Conservation (phyloP, 2,797 vertebrate species). For the Megalops cyprinoides region DNA sequence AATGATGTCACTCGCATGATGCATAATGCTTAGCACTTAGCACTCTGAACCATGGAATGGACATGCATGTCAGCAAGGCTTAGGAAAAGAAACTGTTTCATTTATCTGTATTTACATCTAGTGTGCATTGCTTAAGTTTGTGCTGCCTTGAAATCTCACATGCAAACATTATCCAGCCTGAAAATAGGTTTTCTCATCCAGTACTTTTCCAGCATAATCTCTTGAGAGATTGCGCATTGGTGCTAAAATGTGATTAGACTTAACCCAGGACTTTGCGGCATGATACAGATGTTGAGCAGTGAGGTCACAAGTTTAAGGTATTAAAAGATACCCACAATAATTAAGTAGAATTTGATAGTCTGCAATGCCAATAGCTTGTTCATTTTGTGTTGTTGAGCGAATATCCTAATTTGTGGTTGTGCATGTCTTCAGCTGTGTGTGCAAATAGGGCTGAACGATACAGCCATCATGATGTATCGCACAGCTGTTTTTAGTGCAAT, state of each 20-base stretch:
- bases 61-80: not conserved
- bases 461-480: no score
- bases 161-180: constrained; percentile 24
- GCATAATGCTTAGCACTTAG: not conserved
- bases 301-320: not conserved
- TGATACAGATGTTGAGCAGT: not conserved
- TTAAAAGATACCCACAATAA: not conserved
- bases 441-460: no score
- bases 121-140: constrained; percentile 31
- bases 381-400: not conserved
- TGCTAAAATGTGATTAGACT: not conserved
- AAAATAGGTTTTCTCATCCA: constrained; percentile 1
- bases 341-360: not conserved
- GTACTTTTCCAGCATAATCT: constrained; percentile 23
- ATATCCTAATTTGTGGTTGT: not conserved
- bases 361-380: not conserved
- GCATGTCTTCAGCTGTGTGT: not conserved
- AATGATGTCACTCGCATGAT: not conserved
- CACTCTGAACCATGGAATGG: not conserved
- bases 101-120: constrained; percentile 35
- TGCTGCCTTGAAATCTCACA: constrained; percentile 38
- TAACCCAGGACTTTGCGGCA: not conserved
- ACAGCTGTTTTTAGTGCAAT: no score
- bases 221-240: not conserved
- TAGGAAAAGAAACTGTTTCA: constrained; percentile 23